Base-by-base conservation (phyloP, 2,888 invertebrate genomes). In the Rhimphoctona megacephalus region DNA sequence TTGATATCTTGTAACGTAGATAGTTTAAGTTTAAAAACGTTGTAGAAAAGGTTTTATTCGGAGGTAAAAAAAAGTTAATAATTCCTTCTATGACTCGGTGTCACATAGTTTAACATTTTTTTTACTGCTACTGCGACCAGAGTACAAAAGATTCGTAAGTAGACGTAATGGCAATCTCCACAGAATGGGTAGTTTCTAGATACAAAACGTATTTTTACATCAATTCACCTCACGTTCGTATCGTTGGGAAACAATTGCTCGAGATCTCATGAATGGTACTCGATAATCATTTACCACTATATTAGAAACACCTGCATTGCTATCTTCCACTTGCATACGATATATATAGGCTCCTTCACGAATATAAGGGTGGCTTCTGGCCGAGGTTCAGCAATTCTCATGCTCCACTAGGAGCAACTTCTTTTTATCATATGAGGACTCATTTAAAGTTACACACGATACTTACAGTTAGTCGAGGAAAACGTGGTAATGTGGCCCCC, bases 21-120 rank as follows among this genome's bases (percentile, higher is more conserved):
- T n/a, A n/a, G n/a, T n/a, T n/a, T n/a, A n/a, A n/a, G n/a, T 78
- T 61, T 67, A 52, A 67, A 67, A 76, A 77, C n/a, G 11, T 46
- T 2, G 33, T 8, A 64, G 17, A 25, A 46, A 25, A 25, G 6
- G 25, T 14, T 43, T 57, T 57, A 57, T 25, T 57, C 4, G 57
- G 22, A 3, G 57, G 3, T 36, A 43, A 22, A 70, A 49, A 54
- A 22, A 39, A 39, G 39, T 39, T 39, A 0, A 11, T 9, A 17
- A 7, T 36, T 54, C 36, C 6, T 54, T 52, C 22, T 54, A 14
- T 11, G 36, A 73, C 73, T 77, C 64, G 6, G n/a, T n/a, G 30
- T 30, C 49, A 30, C 46, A 6, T 33, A 0, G 46, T 9, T 69
- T 39, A 22, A 46, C 25, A 46, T 70, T 67, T 78, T 66, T 36